Evolutionary conservation across 2,113 vertebrate genomes (phyloP), one percentile per base, ranked within the genome.

Genomic region (Mastomys natalensis): DNA sequence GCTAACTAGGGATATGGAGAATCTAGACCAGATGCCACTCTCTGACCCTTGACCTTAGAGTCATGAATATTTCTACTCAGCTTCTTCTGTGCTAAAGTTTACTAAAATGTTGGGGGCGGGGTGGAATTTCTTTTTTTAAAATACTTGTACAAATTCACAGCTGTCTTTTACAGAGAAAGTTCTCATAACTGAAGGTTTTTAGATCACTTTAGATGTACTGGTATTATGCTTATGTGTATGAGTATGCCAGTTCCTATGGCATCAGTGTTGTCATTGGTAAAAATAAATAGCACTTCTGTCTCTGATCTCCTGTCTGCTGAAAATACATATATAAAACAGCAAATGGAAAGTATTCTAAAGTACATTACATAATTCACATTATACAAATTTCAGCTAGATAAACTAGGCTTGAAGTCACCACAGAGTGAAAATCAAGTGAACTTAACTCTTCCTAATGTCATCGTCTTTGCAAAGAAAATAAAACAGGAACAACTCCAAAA

Each of bases 291-390:
- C 37, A 81, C 40, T 91, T 82, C 51, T 43, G 76, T 55, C 31
- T 62, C 8, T 94, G 82, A 96, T 87, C 94, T 95, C 73, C 66
- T 72, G 89, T 26, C 10, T 51, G 48, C n/a, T 82, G 72, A 96
- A 60, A 87, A 78, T 51, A 78, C 31, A 84, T 31, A 21, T 19
- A 87, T 82, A 91, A 13, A 70, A 95, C 94, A 78, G 43, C 5
- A 89, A 51, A 53, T 48, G 21, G 16, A 37, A 74, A 87, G 37
- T 48, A 93, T 58, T n/a, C 89, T 93, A 62, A 85, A 89, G 10
- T 0, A 51, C 11, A 70, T 74, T 70, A 66, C 48, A 86, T 55
- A 84, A 74, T 89, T 60, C 88, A 76, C 21, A 89, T 51, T 64
- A 90, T 80, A 85, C 4, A 94, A 60, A 62, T 16, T 48, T 5